A percentile compares a stretch with the other conserved stretches of the same genome.
Conservation (phyloP, 2,888 invertebrate genomes). For the Allolobophora icterica region DNA sequence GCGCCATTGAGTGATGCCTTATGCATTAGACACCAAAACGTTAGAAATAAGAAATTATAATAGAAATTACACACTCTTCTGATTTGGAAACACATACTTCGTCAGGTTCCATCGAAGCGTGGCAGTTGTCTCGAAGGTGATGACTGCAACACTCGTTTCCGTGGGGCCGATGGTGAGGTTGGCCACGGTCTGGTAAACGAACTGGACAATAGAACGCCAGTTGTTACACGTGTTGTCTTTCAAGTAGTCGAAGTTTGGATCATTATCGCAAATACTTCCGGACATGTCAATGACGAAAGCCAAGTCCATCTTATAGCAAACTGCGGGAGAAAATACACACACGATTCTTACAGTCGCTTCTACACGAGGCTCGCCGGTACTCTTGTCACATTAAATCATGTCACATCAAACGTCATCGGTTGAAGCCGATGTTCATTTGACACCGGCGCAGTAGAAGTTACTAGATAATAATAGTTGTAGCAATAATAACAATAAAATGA, state of each 20-base stretch:
- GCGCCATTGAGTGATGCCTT: too few relatives aligned
- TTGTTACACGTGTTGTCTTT: conserved; percentile 34
- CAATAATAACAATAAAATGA: too few relatives aligned
- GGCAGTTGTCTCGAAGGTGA: conserved; percentile 8
- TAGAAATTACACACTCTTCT: too few relatives aligned
- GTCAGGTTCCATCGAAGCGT: background rate
- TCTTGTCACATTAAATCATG: too few relatives aligned
- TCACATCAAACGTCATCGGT: too few relatives aligned
- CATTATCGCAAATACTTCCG: background rate
- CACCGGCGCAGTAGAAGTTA: too few relatives aligned
- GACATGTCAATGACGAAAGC: background rate
- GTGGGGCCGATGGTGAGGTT: background rate
- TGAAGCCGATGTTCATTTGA: too few relatives aligned
- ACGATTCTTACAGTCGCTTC: too few relatives aligned
- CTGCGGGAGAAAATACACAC: background rate
- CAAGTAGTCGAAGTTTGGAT: conserved; percentile 29
- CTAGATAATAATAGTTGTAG: too few relatives aligned
- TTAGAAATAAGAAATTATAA: too few relatives aligned
- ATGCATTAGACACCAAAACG: too few relatives aligned
- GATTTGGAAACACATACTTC: background rate
- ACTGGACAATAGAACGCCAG: background rate
- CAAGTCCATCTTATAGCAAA: background rate
- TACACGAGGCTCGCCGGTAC: too few relatives aligned
- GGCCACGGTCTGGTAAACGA: conserved; percentile 1
- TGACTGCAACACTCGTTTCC: conserved; percentile 12